Conservation (phyloP, 2,888 invertebrate species). For the Frankliniella intonsa region DNA sequence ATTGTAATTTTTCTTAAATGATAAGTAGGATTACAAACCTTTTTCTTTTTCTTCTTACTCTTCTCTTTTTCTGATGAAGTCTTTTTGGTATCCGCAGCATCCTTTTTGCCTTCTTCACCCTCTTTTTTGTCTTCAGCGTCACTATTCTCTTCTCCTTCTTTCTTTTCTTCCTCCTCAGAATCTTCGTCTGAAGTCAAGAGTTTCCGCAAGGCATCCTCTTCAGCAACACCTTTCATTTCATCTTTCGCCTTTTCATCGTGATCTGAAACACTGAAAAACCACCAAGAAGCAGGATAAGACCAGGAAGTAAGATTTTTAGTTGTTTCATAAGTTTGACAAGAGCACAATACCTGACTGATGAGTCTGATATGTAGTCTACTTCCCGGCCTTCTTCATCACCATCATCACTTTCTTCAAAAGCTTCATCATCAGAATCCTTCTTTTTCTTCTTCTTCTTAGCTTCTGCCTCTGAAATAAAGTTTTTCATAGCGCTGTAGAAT, state of each 20-base stretch:
- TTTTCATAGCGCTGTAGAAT: neutral
- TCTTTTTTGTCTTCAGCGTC: conserved; percentile 41
- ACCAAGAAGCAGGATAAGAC: neutral
- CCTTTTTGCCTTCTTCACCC: conserved; percentile 42
- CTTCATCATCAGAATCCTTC: conserved; percentile 80
- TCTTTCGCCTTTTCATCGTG: conserved; percentile 71
- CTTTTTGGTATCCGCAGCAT: conserved; percentile 51
- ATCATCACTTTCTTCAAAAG: conserved; percentile 93
- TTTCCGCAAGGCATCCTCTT: conserved; percentile 82
- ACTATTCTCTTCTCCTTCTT: conserved; percentile 60
- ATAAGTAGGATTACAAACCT: conserved; percentile 38
- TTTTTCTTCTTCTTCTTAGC: conserved; percentile 68
- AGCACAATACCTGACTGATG: conserved; percentile 61
- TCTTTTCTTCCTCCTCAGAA: conserved; percentile 75
- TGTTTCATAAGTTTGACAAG: too few relatives aligned
- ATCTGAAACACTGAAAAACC: conserved; percentile 57
- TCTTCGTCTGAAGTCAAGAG: conserved; percentile 84
- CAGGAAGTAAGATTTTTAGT: too few relatives aligned
- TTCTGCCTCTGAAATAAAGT: conserved; percentile 28
- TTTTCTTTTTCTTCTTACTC: conserved; percentile 55
- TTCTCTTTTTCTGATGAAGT: conserved; percentile 37
- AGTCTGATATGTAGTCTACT: conserved; percentile 89
- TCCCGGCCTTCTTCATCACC: conserved; percentile 95
- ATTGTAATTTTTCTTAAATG: conserved; percentile 45
- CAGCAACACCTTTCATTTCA: conserved; percentile 83